Percentiles rank a stretch among this genome's conserved stretches.
Evolutionary conservation across 1,140 invertebrate species (phyloP).

Genomic region (Drosophila sulfurigaster): DNA sequence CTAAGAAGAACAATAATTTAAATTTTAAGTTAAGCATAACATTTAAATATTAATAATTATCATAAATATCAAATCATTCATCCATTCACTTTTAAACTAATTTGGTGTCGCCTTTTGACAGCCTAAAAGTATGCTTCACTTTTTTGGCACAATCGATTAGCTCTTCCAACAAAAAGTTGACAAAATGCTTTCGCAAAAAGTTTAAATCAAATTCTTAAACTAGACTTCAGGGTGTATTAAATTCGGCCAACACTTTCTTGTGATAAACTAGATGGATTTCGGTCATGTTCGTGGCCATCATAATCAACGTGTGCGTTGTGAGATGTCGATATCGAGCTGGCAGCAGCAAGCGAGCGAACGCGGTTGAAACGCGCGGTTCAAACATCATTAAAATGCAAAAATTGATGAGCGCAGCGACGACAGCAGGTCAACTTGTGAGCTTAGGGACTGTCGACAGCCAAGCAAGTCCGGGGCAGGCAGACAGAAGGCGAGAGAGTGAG

Average conservation of each 20-base stretch:
- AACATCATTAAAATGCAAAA: slow-evolving; percentile 83
- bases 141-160: too few species aligned
- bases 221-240: background rate
- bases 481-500: background rate
- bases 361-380: slow-evolving; percentile 63
- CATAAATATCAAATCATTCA: too few species aligned
- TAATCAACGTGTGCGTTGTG: slow-evolving; percentile 12
- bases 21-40: background rate
- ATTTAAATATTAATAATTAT: too few species aligned
- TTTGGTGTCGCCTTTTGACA: too few species aligned
- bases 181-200: too few species aligned
- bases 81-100: too few species aligned
- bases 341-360: background rate
- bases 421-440: slow-evolving; percentile 33
- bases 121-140: too few species aligned
- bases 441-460: slow-evolving; percentile 3
- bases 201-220: background rate
- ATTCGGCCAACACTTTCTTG: background rate
- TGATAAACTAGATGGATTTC: background rate
- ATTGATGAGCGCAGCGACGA: slow-evolving; percentile 60
- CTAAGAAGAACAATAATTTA: background rate
- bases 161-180: too few species aligned
- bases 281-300: slow-evolving; percentile 9
- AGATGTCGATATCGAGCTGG: slow-evolving; percentile 12
- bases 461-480: background rate